phyloP scores from a whole-genome alignment of 2,113 vertebrate species.

The Anthoscopus minutus region DNA sequence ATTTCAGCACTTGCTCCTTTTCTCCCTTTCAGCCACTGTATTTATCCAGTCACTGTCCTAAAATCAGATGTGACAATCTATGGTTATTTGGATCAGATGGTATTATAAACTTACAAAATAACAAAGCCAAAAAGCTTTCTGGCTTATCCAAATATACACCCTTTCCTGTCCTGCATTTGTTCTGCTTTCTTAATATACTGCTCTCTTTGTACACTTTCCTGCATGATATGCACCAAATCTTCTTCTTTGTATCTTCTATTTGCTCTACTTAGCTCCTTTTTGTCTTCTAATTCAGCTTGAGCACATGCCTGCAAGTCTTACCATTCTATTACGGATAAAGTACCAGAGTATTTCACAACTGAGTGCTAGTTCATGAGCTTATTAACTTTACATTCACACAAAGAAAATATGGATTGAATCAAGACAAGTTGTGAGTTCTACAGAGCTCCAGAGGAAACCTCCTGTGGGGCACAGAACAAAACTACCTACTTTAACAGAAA shows the following conservation, averaged over 20 bases:
- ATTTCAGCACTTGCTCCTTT: background rate
- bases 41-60: background rate
- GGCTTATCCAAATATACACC: background rate
- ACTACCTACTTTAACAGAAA: background rate
- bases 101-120: background rate
- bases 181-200: background rate
- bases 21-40: background rate
- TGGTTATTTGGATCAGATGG: background rate
- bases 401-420: background rate
- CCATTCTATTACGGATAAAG: background rate
- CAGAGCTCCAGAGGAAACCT: background rate
- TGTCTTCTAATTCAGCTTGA: background rate
- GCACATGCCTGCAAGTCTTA: background rate
- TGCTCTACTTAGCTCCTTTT: background rate
- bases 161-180: background rate
- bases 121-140: background rate
- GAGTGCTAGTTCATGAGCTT: background rate
- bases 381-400: background rate
- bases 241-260: background rate
- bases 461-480: background rate
- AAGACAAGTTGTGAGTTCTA: background rate
- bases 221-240: background rate
- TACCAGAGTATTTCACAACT: background rate
- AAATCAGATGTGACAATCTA: background rate
- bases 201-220: background rate